Percentiles rank a stretch among this genome's conserved stretches.
These are phyloP conservation scores for Dorcus parallelipipedus DNA, from an alignment of 2,888 invertebrate genomes.

Conservation along the genomic window DNA sequence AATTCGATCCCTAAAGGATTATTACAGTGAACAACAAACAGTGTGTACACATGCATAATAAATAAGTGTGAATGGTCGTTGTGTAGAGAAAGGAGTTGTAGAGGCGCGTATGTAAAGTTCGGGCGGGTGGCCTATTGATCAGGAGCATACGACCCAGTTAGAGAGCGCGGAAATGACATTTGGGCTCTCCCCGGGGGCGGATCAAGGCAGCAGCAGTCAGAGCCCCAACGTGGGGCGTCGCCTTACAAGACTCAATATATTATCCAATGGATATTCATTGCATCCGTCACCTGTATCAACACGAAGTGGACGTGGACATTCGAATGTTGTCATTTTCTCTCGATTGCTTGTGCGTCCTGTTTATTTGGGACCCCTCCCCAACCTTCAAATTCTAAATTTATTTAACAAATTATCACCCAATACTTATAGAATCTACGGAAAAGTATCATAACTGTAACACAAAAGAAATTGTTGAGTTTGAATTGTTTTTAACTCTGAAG, in stretches of 20 bases:
- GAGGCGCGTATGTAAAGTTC: slow-evolving; percentile 11
- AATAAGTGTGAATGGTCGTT: slow-evolving; percentile 5
- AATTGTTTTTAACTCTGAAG: too few species aligned
- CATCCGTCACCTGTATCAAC: slow-evolving; percentile 9
- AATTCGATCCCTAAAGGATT: too few species aligned
- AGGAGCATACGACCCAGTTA: slow-evolving; percentile 29
- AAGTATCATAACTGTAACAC: too few species aligned
- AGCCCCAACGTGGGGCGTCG: slow-evolving; percentile 26
- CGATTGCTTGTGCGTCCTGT: background rate
- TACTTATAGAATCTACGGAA: too few species aligned
- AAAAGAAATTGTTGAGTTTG: too few species aligned
- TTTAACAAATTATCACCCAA: too few species aligned
- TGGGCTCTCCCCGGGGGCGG: slow-evolving; percentile 27
- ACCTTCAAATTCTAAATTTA: too few species aligned
- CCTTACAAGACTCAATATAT: slow-evolving; percentile 36
- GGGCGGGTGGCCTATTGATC: slow-evolving; percentile 31
- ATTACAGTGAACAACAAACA: background rate
- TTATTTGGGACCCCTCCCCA: background rate
- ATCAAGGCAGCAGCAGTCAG: slow-evolving; percentile 31
- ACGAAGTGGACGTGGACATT: background rate
- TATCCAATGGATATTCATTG: slow-evolving; percentile 38
- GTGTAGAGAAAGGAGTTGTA: slow-evolving; percentile 1
- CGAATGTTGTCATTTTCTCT: too few species aligned
- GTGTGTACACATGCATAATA: slow-evolving; percentile 4
- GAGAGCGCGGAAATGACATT: slow-evolving; percentile 31